phyloP scores from a whole-genome alignment of 2,113 vertebrate species.

The Brachionichthys hirsutus region DNA sequence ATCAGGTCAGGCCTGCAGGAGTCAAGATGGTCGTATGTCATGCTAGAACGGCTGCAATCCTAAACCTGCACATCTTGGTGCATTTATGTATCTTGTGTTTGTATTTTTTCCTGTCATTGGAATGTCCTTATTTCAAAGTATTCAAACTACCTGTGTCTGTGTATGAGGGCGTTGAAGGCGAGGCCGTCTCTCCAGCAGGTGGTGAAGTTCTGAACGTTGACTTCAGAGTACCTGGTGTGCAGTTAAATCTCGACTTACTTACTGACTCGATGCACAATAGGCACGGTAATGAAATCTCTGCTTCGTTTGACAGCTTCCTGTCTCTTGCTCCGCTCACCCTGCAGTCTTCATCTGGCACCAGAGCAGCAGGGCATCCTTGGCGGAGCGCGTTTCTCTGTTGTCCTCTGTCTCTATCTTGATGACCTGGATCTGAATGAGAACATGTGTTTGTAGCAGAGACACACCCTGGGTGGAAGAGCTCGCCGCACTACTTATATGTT shows the following conservation, averaged over 20 bases:
- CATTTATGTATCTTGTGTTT: not conserved
- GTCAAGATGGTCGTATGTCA: not conserved
- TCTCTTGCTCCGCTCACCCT: constrained; percentile 73
- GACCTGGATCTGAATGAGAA: constrained; percentile 85
- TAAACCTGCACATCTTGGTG: not conserved
- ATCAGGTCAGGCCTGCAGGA: constrained; percentile 86
- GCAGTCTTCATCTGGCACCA: constrained; percentile 98
- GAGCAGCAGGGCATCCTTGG: constrained; percentile 92
- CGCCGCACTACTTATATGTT: too few relatives aligned
- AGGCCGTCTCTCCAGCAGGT: constrained; percentile 94
- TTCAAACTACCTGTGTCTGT: constrained; percentile 85
- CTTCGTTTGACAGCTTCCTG: not conserved
- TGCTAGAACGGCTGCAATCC: too few relatives aligned
- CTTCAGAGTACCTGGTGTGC: constrained; percentile 86
- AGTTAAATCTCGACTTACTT: not conserved
- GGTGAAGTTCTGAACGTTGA: constrained; percentile 96
- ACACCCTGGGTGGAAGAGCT: too few relatives aligned
- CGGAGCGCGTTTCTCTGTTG: constrained; percentile 92
- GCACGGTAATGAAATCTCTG: not conserved
- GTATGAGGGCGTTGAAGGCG: constrained; percentile 96
- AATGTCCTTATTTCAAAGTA: not conserved
- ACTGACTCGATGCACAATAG: not conserved
- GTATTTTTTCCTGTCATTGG: not conserved
- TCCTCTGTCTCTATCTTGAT: constrained; percentile 95
- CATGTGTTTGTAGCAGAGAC: not conserved